phyloP scores from a whole-genome alignment of 2,888 invertebrate genomes.

The Halocaridina rubra region DNA sequence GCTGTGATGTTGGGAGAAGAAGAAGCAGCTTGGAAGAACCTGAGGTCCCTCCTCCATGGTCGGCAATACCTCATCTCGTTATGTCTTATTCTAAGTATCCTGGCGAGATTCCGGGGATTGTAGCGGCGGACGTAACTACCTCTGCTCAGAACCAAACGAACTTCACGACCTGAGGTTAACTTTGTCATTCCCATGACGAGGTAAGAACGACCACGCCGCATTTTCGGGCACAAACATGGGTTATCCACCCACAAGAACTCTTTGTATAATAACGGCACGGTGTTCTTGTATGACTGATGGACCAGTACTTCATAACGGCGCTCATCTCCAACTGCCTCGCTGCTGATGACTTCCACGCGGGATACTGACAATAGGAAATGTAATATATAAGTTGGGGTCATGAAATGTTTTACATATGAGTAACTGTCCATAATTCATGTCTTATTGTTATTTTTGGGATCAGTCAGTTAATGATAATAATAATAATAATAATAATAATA shows the following conservation, averaged over 20 bases:
- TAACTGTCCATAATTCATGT: too few relatives aligned
- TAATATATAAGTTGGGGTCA: too few relatives aligned
- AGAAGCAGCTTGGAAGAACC: neutral
- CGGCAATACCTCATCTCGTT: slow-evolving; percentile 64
- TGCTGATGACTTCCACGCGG: slow-evolving; percentile 55
- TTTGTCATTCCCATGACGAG: slow-evolving; percentile 65
- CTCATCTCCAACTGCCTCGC: slow-evolving; percentile 63
- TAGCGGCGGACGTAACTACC: slow-evolving; percentile 65
- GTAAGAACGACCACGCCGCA: slow-evolving; percentile 64
- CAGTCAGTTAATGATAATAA: neutral
- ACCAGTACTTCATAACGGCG: slow-evolving; percentile 65
- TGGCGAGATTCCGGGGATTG: slow-evolving; percentile 61
- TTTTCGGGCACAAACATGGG: slow-evolving; percentile 64
- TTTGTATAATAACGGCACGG: slow-evolving; percentile 64
- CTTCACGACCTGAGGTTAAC: slow-evolving; percentile 63
- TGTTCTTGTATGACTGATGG: slow-evolving; percentile 66
- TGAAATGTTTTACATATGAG: too few relatives aligned
- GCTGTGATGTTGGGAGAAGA: neutral
- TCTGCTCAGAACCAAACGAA: slow-evolving; percentile 64
- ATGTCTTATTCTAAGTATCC: slow-evolving; percentile 64
- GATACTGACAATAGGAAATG: slow-evolving; percentile 56
- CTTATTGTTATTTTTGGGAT: too few relatives aligned
- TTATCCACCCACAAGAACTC: slow-evolving; percentile 65
- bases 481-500: neutral
- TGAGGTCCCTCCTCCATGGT: slow-evolving; percentile 51